These are phyloP conservation scores for Dione vanillae DNA, from an alignment of 2,888 invertebrate species.

Conservation along the genomic window DNA sequence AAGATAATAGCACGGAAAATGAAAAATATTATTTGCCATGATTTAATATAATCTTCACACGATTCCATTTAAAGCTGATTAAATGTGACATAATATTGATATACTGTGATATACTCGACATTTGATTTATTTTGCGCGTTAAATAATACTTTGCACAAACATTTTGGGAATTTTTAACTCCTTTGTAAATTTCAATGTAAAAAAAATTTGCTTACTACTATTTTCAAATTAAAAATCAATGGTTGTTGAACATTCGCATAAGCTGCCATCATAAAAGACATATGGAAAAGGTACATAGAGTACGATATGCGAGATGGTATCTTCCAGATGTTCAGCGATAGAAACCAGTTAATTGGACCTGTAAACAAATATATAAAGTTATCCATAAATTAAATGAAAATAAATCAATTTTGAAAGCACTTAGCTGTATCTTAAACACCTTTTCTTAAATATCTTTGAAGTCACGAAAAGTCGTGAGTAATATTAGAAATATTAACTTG, in stretches of 20 bases:
- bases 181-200: not conserved
- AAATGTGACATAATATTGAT: too few relatives aligned
- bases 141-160: not conserved
- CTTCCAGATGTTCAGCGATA: constrained; percentile 72
- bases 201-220: constrained; percentile 45
- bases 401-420: not conserved
- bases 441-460: too few relatives aligned
- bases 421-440: not conserved
- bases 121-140: not conserved
- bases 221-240: constrained; percentile 50
- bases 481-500: too few relatives aligned
- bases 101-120: too few relatives aligned
- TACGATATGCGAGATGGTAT: constrained; percentile 74
- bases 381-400: not conserved
- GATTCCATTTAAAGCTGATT: too few relatives aligned
- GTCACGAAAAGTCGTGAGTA: too few relatives aligned
- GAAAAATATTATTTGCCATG: too few relatives aligned
- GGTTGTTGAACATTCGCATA: constrained; percentile 52
- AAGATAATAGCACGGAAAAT: too few relatives aligned
- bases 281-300: constrained; percentile 78
- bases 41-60: too few relatives aligned
- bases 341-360: constrained; percentile 75
- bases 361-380: constrained; percentile 35
- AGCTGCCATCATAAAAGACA: constrained; percentile 55
- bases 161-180: not conserved